A percentile compares a stretch with the other conserved stretches of the same genome.
phyloP scores from a whole-genome alignment of 2,797 vertebrate genomes.

The Huso huso region DNA sequence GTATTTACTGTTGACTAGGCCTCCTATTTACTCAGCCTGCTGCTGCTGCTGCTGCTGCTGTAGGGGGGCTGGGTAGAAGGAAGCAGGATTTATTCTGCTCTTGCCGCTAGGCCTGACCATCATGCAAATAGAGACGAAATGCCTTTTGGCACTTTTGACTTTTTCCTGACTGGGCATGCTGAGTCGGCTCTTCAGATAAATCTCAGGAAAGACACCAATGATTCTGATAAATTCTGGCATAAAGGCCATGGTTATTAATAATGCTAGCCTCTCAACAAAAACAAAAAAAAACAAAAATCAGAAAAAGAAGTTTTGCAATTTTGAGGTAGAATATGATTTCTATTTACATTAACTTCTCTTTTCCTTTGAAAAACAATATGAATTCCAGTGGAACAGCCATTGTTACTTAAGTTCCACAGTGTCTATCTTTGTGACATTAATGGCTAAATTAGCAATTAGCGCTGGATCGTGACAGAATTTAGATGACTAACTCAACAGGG shows the following conservation, averaged over 20 bases:
- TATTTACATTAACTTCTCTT: no score
- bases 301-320: no score
- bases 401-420: no score
- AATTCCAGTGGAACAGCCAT: no score
- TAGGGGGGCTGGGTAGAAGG: slow-evolving; percentile 13
- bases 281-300: not conserved
- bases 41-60: slow-evolving; percentile 29
- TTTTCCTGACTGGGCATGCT: slow-evolving; percentile 29
- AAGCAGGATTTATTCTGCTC: slow-evolving; percentile 23
- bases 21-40: slow-evolving; percentile 61
- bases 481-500: no score
- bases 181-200: slow-evolving; percentile 3
- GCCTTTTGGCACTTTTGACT: slow-evolving; percentile 59
- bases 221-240: slow-evolving; percentile 52
- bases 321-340: no score
- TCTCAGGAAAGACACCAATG: slow-evolving; percentile 30
- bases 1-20: slow-evolving; percentile 62
- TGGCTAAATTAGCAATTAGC: no score
- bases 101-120: slow-evolving; percentile 18
- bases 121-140: slow-evolving; percentile 39
- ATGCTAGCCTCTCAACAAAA: slow-evolving; percentile 33
- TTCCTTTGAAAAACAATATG: no score
- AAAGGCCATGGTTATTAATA: slow-evolving; percentile 35
- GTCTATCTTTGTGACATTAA: no score
- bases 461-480: no score